Evolutionary conservation across 2,888 invertebrate genomes (phyloP).

Genomic region (Chydorus sphaericus): DNA sequence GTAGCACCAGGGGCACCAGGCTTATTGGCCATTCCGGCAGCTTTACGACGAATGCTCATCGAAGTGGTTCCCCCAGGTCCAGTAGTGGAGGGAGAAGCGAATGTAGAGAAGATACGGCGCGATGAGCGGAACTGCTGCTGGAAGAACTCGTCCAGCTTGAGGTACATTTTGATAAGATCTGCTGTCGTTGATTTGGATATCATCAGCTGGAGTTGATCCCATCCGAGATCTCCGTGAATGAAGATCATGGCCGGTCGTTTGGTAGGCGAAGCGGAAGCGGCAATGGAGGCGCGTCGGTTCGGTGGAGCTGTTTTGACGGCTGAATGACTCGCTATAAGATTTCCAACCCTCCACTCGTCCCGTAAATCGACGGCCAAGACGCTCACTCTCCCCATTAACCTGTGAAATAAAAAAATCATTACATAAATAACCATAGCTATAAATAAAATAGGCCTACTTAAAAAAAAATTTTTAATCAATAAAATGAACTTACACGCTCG

Average conservation of each 20-base stretch:
- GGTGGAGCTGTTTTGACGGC: too few species aligned
- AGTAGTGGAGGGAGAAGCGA: conserved; percentile 35
- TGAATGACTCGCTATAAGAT: conserved; percentile 31
- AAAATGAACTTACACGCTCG: conserved; percentile 45
- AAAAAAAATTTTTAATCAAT: not conserved
- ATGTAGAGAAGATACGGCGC: conserved; percentile 70
- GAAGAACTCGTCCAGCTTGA: conserved; percentile 93
- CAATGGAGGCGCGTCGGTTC: conserved; percentile 2
- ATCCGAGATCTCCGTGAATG: conserved; percentile 77
- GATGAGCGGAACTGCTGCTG: conserved; percentile 93
- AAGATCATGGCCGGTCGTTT: conserved; percentile 67
- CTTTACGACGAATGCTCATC: conserved; percentile 4
- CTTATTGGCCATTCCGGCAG: conserved; percentile 26
- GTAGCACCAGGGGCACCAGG: conserved; percentile 24
- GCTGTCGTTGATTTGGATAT: conserved; percentile 94
- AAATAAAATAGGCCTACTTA: not conserved
- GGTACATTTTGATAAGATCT: conserved; percentile 90
- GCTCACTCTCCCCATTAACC: not conserved
- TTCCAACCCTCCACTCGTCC: conserved; percentile 72
- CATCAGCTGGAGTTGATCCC: conserved; percentile 94
- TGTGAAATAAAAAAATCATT: not conserved
- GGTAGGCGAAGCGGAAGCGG: conserved; percentile 3
- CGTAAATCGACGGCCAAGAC: conserved; percentile 53
- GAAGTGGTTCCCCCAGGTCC: too few species aligned
- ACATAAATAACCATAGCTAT: not conserved